Evolutionary conservation across 2,888 invertebrate genomes (phyloP).

Genomic region (Melanargia galathea): DNA sequence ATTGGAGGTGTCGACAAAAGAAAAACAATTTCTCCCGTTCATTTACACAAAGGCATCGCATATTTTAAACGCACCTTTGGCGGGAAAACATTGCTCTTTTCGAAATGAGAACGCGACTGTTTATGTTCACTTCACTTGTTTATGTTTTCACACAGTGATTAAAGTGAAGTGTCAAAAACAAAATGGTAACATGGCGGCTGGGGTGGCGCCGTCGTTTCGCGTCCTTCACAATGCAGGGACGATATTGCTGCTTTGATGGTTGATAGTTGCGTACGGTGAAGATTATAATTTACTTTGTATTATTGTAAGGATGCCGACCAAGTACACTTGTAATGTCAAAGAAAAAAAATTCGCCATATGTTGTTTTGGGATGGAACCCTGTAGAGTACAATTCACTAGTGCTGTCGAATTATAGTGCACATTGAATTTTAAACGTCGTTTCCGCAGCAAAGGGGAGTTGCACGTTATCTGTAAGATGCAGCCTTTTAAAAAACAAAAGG

Average conservation of each 20-base stretch:
- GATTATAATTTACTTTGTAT: conserved; percentile 68
- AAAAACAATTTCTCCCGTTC: conserved; percentile 46
- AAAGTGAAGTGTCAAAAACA: conserved; percentile 81
- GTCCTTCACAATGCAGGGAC: conserved; percentile 52
- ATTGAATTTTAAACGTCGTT: conserved; percentile 46
- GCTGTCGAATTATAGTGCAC: conserved; percentile 51
- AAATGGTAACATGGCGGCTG: conserved; percentile 62
- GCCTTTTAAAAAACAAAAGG: conserved; percentile 69
- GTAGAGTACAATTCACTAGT: conserved; percentile 23
- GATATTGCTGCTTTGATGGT: conserved; percentile 64
- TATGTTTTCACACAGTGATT: conserved; percentile 74
- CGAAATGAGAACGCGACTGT: conserved; percentile 73
- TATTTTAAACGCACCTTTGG: conserved; percentile 59
- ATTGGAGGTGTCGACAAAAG: conserved; percentile 30
- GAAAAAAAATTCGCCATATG: conserved; percentile 35
- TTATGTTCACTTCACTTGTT: conserved; percentile 42
- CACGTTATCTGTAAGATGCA: conserved; percentile 68
- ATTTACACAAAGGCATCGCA: conserved; percentile 48
- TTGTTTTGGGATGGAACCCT: conserved; percentile 27
- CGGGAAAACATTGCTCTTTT: conserved; percentile 68
- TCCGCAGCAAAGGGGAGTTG: conserved; percentile 50
- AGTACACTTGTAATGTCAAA: conserved; percentile 30
- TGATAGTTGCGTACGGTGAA: conserved; percentile 62
- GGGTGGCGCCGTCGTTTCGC: conserved; percentile 51
- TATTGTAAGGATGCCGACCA: conserved; percentile 36